Percentiles rank a stretch among this genome's conserved stretches.
Evolutionary conservation across 1,140 invertebrate genomes (phyloP).

Genomic region (Drosophila pachea): DNA sequence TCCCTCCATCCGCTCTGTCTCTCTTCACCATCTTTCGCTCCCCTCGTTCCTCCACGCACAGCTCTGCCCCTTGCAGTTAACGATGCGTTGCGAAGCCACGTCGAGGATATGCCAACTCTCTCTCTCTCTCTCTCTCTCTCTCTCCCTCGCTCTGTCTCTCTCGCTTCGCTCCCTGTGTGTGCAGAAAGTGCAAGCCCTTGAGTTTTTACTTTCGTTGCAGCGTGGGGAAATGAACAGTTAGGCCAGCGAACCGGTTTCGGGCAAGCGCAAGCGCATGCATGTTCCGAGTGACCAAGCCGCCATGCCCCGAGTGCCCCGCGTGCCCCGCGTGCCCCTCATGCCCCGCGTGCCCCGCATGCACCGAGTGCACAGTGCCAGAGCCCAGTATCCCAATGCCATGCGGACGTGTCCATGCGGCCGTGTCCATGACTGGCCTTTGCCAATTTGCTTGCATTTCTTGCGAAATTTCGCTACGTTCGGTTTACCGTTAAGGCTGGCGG

Average conservation of each 20-base stretch:
- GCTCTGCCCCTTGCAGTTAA: conserved; percentile 31
- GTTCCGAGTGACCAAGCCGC: not conserved
- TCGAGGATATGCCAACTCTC: conserved; percentile 50
- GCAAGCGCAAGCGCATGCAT: too few relatives aligned
- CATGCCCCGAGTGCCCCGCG: not conserved
- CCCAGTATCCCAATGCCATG: too few relatives aligned
- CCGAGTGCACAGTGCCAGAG: too few relatives aligned
- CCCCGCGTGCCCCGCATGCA: not conserved
- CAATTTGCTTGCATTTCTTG: conserved; percentile 37
- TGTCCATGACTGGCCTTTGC: conserved; percentile 36
- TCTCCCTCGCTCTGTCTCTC: conserved; percentile 30
- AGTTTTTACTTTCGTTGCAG: conserved; percentile 77
- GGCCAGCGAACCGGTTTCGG: conserved; percentile 52
- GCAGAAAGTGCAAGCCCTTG: conserved; percentile 78
- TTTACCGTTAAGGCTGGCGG: conserved; percentile 57
- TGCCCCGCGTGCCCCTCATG: not conserved
- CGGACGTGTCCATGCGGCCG: not conserved
- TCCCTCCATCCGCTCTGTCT: too few relatives aligned
- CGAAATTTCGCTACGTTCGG: conserved; percentile 56
- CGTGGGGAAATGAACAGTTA: not conserved
- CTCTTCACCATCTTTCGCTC: too few relatives aligned
- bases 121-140: conserved; percentile 10
- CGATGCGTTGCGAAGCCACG: conserved; percentile 65
- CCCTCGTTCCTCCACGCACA: too few relatives aligned
- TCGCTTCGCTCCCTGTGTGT: conserved; percentile 39